Evolutionary conservation across 2,113 vertebrate genomes (phyloP).

Genomic region (Sciurus niger): DNA sequence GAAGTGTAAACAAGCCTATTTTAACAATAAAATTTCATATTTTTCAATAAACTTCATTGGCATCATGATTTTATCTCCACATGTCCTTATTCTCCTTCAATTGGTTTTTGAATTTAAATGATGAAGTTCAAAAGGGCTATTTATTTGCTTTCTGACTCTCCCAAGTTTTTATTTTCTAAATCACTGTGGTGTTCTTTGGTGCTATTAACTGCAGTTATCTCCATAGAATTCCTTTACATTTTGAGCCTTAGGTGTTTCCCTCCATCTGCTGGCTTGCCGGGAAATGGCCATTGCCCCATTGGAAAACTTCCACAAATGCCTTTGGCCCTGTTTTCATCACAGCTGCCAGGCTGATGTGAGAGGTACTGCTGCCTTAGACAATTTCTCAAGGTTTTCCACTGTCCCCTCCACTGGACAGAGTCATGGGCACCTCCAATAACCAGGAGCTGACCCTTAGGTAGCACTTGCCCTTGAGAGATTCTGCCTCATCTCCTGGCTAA

Average conservation of each 20-base stretch:
- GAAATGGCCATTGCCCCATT: not conserved
- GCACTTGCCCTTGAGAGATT: not conserved
- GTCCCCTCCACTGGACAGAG: not conserved
- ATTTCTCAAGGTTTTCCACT: not conserved
- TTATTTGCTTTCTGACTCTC: not conserved
- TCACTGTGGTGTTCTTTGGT: not conserved
- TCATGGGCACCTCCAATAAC: not conserved
- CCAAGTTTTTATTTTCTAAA: slow-evolving; percentile 41
- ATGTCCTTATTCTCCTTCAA: not conserved
- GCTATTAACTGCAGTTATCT: slow-evolving; percentile 1
- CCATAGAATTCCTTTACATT: slow-evolving; percentile 49
- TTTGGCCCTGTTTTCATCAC: slow-evolving; percentile 42
- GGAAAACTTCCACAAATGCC: not conserved
- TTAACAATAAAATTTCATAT: not conserved
- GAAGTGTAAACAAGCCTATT: not conserved
- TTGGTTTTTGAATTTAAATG: not conserved
- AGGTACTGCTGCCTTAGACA: not conserved
- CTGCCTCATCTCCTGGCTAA: not conserved
- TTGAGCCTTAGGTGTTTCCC: not conserved
- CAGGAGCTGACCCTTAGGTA: not conserved
- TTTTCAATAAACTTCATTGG: slow-evolving; percentile 29
- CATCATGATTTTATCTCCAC: slow-evolving; percentile 17
- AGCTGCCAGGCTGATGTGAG: slow-evolving; percentile 34
- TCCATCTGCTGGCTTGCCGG: slow-evolving; percentile 49
- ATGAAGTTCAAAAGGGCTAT: not conserved